Evolutionary conservation across 2,888 invertebrate genomes (phyloP), one percentile per base, ranked within the genome.

Genomic region (Acanthosepion esculentum): DNA sequence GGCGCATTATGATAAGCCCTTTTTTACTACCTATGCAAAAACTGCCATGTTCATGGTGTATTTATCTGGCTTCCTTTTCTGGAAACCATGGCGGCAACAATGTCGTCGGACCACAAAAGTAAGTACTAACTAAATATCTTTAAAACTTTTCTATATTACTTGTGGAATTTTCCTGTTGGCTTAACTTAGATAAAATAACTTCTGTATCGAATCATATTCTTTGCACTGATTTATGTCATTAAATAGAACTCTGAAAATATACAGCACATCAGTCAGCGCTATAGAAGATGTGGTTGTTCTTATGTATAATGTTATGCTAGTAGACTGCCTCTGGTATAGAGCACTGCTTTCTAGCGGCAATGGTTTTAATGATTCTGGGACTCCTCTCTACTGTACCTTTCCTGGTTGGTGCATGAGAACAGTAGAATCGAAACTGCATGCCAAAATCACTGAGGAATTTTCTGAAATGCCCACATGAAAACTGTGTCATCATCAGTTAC

Each of bases 21-120:
- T 99, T 98, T 99, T 99, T 97, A 98, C 98, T 96, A 99, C 99
- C 48, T 99, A 99, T 97, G 98, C 99, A 95, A 99, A 99, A 98
- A 99, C 99, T 95, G 99, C 99, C 91, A 98, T 99, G 98, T 99
- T 99, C 97, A 98, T 99, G 95, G 98, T 99, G 95, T 99, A 99
- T 97, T 98, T 99, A 96, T 97, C 99, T 96, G 98, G 99, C 92
- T 98, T 99, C 96, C 98, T 99, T 96, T 98, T 99, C 96, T 98
- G 99, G 98, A 98, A 98, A 95, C 98, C 99, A 15, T 99, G 99
- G 98, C 98, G 98, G 97, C 98, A 99, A 96, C 98, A 98, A 95
- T 99, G 99, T 97, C 53, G 59, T 7, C 29, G 64, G 29, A 53
- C 15, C 18, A 50, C 50, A 20, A 93, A 93, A 93, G 93, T 93